These are phyloP conservation scores for Taeniopygia guttata DNA, from an alignment of 2,797 vertebrate genomes.

Conservation along the genomic window DNA sequence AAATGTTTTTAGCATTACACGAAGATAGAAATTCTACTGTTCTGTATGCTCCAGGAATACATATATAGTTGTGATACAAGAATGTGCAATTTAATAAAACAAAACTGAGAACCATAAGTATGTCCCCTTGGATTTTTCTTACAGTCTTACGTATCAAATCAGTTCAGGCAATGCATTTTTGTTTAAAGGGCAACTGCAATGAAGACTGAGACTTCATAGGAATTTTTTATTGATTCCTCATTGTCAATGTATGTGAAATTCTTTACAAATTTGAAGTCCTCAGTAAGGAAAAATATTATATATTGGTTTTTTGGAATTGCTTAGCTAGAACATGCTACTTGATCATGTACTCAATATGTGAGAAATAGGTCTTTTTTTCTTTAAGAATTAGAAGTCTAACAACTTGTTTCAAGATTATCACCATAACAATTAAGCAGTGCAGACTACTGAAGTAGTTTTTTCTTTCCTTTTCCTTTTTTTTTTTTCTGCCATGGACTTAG, in stretches of 20 bases:
- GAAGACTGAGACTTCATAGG: background rate
- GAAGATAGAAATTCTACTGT: background rate
- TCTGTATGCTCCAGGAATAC: background rate
- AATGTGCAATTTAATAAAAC: background rate
- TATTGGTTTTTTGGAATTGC: background rate
- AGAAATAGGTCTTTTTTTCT: background rate
- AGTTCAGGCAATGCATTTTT: background rate
- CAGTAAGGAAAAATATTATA: background rate
- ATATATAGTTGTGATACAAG: background rate
- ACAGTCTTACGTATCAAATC: background rate
- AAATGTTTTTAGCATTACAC: background rate
- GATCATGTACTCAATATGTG: background rate
- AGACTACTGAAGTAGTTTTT: background rate
- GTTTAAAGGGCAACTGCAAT: background rate
- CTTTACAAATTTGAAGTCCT: background rate
- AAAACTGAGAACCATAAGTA: background rate
- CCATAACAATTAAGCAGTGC: background rate
- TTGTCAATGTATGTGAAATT: background rate
- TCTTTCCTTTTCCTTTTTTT: fast-evolving
- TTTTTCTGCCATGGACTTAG: background rate
- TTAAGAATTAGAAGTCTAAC: background rate
- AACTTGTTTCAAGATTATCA: background rate
- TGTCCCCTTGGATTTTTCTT: background rate
- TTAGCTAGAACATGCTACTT: background rate
- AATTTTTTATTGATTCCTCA: background rate